These are phyloP conservation scores for Carduelis carduelis DNA, from an alignment of 2,797 vertebrate genomes.

Conservation along the genomic window DNA sequence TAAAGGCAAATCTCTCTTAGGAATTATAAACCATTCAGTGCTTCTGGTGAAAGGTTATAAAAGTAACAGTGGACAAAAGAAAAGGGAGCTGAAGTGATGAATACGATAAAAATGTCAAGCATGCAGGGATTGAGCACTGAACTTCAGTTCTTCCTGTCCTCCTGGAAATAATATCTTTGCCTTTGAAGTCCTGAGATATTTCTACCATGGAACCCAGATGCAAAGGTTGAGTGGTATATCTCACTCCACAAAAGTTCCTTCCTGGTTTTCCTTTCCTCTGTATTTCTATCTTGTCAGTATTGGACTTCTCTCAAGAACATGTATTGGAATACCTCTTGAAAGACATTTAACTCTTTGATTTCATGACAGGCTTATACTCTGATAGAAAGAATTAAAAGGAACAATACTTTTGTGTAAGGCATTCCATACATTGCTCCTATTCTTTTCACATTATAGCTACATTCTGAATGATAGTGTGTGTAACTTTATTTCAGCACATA, in stretches of 20 bases:
- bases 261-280: not conserved
- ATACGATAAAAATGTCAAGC: not conserved
- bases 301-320: not conserved
- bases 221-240: not conserved
- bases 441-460: not conserved
- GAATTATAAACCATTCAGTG: not conserved
- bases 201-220: not conserved
- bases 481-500: conserved; percentile 57
- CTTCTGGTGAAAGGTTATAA: not conserved
- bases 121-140: not conserved
- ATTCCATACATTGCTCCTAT: not conserved
- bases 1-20: not conserved
- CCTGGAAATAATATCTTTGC: not conserved
- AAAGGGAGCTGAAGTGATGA: not conserved
- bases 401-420: not conserved
- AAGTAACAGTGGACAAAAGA: not conserved
- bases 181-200: not conserved
- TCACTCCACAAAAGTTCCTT: not conserved
- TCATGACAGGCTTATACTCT: not conserved
- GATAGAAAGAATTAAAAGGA: rapidly evolving
- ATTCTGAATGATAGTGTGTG: not conserved
- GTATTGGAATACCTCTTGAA: not conserved
- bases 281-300: not conserved
- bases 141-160: not conserved
- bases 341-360: not conserved